These are phyloP conservation scores for Grammomys surdaster DNA, from an alignment of 2,113 vertebrate genomes.

Conservation along the genomic window DNA sequence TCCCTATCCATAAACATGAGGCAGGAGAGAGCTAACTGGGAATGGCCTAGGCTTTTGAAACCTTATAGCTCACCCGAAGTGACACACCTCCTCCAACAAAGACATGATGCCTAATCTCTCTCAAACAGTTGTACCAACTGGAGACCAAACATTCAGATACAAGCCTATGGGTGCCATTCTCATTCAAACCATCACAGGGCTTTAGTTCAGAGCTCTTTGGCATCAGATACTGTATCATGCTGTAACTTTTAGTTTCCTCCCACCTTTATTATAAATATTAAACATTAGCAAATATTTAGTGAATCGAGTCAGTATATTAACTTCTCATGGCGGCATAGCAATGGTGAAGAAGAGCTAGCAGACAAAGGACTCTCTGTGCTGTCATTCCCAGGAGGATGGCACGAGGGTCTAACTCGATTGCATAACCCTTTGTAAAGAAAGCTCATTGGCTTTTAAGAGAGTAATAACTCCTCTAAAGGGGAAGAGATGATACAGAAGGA, in stretches of 20 bases:
- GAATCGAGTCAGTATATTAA: background rate
- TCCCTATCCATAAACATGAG: background rate
- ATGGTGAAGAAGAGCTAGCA: background rate
- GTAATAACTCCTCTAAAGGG: background rate
- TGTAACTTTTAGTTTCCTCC: background rate
- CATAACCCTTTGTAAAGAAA: background rate
- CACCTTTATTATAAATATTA: background rate
- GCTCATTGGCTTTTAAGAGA: background rate
- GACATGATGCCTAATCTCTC: background rate
- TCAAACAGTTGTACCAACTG: background rate
- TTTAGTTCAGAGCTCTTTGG: background rate
- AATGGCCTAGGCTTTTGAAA: background rate
- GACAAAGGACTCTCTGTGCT: background rate
- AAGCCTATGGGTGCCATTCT: background rate
- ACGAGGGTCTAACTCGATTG: background rate
- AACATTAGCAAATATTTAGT: background rate
- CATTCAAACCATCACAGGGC: background rate
- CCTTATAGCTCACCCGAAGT: background rate
- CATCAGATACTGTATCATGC: background rate
- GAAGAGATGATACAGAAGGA: background rate
- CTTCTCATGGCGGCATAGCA: background rate
- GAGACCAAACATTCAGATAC: background rate
- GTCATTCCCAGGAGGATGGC: background rate
- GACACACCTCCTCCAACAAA: background rate
- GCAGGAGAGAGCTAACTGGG: background rate